These are phyloP conservation scores for Chaetogeoica ovagalla DNA, from an alignment of 2,888 invertebrate species.

Conservation along the genomic window DNA sequence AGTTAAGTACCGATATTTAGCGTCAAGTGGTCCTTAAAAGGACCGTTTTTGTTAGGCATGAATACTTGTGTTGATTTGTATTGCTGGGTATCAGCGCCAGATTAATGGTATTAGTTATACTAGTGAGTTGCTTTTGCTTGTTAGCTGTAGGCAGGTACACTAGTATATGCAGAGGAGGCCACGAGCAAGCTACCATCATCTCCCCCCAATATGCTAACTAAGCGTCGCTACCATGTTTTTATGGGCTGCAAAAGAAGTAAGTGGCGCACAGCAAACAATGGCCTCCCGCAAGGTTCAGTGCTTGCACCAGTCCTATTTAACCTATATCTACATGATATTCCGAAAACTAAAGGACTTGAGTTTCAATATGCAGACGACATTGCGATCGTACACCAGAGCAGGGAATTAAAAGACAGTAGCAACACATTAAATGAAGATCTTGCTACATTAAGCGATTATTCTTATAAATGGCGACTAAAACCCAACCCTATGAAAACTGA, in stretches of 20 bases:
- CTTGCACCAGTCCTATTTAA: constrained; percentile 15
- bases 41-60: too few relatives aligned
- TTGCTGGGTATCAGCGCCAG: too few relatives aligned
- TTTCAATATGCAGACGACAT: constrained; percentile 32
- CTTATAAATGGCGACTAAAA: constrained; percentile 37
- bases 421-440: constrained; percentile 28
- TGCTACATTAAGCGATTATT: constrained; percentile 14
- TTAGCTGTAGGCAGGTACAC: too few relatives aligned
- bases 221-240: constrained; percentile 50
- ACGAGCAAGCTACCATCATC: too few relatives aligned
- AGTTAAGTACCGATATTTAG: too few relatives aligned
- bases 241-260: constrained; percentile 42
- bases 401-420: constrained; percentile 17
- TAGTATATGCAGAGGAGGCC: too few relatives aligned
- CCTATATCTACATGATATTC: constrained; percentile 38
- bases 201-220: constrained; percentile 44
- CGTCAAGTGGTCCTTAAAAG: too few relatives aligned
- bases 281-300: background rate
- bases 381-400: constrained; percentile 36
- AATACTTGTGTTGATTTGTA: too few relatives aligned
- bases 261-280: constrained; percentile 36
- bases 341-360: constrained; percentile 11
- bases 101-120: too few relatives aligned
- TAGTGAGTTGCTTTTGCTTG: too few relatives aligned
- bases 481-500: constrained; percentile 37